These are phyloP conservation scores for Eubasilissa splendida DNA, from an alignment of 2,888 invertebrate species.

Conservation along the genomic window DNA sequence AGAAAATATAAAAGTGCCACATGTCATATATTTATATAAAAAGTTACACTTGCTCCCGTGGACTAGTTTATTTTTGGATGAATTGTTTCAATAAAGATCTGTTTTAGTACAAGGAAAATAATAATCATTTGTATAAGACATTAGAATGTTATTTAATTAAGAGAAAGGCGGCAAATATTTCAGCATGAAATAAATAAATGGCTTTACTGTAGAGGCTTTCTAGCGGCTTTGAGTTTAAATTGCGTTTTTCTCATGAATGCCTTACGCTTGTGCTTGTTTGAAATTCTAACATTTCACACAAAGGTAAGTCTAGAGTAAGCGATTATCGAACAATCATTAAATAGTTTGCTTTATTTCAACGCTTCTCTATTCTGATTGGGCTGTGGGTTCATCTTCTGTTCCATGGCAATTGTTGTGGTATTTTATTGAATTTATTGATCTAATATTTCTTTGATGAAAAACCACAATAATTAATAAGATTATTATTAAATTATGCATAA, in stretches of 20 bases:
- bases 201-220: slow-evolving; percentile 46
- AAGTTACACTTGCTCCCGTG: no score
- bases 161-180: slow-evolving; percentile 55
- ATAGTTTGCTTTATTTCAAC: slow-evolving; percentile 38
- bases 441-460: no score
- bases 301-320: slow-evolving; percentile 39
- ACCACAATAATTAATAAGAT: no score
- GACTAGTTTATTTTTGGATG: no score
- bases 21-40: no score
- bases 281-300: slow-evolving; percentile 23
- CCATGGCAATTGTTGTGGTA: no score
- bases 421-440: no score
- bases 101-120: slow-evolving; percentile 2
- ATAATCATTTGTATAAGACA: slow-evolving; percentile 12
- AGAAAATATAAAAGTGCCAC: no score
- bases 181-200: slow-evolving; percentile 44
- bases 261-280: slow-evolving; percentile 49
- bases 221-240: slow-evolving; percentile 52
- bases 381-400: no score
- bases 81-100: background rate
- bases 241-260: slow-evolving; percentile 40
- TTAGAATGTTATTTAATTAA: slow-evolving; percentile 15
- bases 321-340: slow-evolving; percentile 18
- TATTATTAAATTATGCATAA: no score
- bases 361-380: background rate